phyloP scores from a whole-genome alignment of 2,113 vertebrate species.

The Tichodroma muraria region DNA sequence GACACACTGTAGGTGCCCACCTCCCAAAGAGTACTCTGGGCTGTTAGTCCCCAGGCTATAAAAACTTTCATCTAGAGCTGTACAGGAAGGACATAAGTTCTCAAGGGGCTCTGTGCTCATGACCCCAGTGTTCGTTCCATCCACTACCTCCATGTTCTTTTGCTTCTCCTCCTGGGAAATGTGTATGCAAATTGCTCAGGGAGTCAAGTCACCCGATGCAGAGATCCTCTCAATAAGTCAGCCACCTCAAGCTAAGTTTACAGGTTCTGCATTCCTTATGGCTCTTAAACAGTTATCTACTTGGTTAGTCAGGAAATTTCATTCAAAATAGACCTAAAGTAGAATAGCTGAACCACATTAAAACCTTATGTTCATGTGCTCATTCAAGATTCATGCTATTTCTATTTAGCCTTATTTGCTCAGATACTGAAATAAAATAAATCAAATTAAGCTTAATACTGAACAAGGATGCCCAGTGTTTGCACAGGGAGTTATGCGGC shows the following conservation, averaged over 20 bases:
- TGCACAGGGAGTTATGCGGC: neutral
- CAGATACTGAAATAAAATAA: neutral
- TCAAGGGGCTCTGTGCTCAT: neutral
- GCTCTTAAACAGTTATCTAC: neutral
- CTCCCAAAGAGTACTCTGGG: neutral
- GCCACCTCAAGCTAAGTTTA: neutral
- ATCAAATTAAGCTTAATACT: neutral
- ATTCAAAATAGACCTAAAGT: neutral
- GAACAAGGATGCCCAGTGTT: neutral
- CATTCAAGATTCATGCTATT: neutral
- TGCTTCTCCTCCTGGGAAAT: neutral
- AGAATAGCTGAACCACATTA: neutral
- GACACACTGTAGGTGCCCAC: neutral
- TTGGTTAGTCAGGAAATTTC: neutral
- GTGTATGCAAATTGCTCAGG: neutral
- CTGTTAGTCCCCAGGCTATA: neutral
- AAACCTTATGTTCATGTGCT: neutral
- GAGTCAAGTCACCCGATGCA: rapidly evolving
- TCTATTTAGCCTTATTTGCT: neutral
- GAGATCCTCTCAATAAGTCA: neutral
- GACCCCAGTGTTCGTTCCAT: neutral
- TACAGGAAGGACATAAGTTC: neutral
- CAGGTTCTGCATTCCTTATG: neutral
- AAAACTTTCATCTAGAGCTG: neutral
- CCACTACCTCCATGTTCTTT: neutral